Conservation (phyloP, 2,113 vertebrate species). For the Pelmatolapia mariae region DNA sequence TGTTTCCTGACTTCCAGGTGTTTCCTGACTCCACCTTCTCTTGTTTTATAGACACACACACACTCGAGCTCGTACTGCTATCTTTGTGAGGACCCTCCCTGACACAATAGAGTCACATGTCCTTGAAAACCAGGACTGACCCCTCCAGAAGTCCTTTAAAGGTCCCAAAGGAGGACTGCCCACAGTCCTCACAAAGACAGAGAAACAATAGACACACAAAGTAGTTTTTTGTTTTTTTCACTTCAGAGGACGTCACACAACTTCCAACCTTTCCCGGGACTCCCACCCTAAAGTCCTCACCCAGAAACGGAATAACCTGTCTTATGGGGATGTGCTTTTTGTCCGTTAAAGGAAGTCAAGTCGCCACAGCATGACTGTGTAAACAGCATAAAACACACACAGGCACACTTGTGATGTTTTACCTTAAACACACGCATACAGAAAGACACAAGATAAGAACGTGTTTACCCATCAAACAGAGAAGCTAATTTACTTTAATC, state of each 20-base stretch:
- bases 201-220: not conserved
- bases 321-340: not conserved
- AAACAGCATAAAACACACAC: not conserved
- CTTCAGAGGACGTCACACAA: not conserved
- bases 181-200: not conserved
- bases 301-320: rapidly evolving
- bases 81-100: not conserved
- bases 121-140: not conserved
- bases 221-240: rapidly evolving
- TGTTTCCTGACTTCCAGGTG: constrained; percentile 40
- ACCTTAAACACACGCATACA: not conserved
- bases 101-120: rapidly evolving
- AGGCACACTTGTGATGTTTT: not conserved
- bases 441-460: not conserved
- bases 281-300: not conserved
- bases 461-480: not conserved
- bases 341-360: not conserved
- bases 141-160: not conserved
- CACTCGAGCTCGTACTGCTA: not conserved
- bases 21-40: constrained; percentile 4
- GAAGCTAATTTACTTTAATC: rapidly evolving
- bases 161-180: not conserved
- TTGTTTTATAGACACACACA: not conserved
- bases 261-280: not conserved
- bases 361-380: not conserved